Base-by-base conservation (phyloP, 2,113 vertebrate genomes). In the Pelobates fuscus region DNA sequence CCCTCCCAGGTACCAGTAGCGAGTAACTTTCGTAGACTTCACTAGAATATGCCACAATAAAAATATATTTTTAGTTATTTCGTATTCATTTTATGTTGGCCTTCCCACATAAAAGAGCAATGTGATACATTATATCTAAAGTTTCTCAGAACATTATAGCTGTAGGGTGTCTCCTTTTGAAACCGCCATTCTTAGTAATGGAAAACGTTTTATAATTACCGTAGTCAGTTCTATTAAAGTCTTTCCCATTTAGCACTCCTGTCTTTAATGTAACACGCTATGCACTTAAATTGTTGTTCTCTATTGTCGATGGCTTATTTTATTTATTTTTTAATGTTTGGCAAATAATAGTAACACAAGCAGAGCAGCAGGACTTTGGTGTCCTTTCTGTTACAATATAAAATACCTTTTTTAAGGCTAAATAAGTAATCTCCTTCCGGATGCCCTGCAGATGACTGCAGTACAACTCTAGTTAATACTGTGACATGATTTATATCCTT, bases 401-500 rank as follows among this genome's bases (percentile, higher is more conserved):
- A n/a, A 17, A 57, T 26, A 27, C 20, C 20, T 5, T 44, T 0
- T 2, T 43, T 21, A 70, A 43, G 17, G 18, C 68, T 70, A 70
- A 41, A 59, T 59, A 59, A 59, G 54, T 70, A 60, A 29, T 30
- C 55, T 20, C 32, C 21, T 8, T 44, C 18, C 68, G 27, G 29
- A 59, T 60, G 68, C 8, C 68, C 68, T 41, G 68, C 67, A 25
- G 68, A 26, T 60, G 26, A 12, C 21, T 26, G 55, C 17, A 70
- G 57, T 21, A 59, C 23, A 41, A 59, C 30, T 70, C 54, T 25
- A 11, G 55, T 70, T 60, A 43, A 60, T 58, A 37, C 52, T 25
- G 30, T 59, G 21, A 59, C 37, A 59, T 70, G 68, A 55, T 30
- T 60, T 27, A 8, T 26, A 59, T 70, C 68, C 68, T 26, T 70